Base-by-base conservation (phyloP, 2,888 invertebrate genomes). In the Subacronicta megacephala region DNA sequence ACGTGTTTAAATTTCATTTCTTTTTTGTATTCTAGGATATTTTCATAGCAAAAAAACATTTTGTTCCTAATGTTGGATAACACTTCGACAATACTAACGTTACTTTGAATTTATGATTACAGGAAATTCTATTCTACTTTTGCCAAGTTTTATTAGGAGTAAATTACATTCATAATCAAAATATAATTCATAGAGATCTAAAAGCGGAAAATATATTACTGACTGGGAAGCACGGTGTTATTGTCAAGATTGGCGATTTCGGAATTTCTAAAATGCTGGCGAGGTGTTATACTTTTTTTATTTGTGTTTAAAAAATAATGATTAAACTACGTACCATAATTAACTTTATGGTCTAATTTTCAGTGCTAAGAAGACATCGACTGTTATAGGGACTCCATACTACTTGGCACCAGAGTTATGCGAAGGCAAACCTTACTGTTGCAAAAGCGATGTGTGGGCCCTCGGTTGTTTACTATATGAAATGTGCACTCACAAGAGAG, bases 341-440 rank as follows among this genome's bases (percentile, higher is more conserved):
- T n/a, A n/a, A n/a, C n/a, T n/a, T n/a, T n/a, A n/a, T n/a, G n/a
- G n/a, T n/a, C n/a, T n/a, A n/a, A n/a, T 46, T 93, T 92, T 65
- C 79, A 95, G 95, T 71, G 95, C 95, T 41, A 95, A 94, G 76
- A 95, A 95, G 80, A 95, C 95, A 2, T 93, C 92, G 5, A 96
- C 96, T 47, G 95, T 97, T 17, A 96, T 97, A 63, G 97, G 97
- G 10, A 97, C 97, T 7, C 97, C 97, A 15, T 97, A 97, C 84
- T 98, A 98, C 85, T 95, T 98, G 77, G 97, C 98, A 3, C 98
- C 98, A 15, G 98, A 98, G 89, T 90, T 98, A 53, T 97, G 97
- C 76, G 96, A 96, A 83, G 97, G 96, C 26, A 95, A 95, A 83
- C 95, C 96, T 7, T 97, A 97, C 82, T 96, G 97, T 83, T 95